A percentile compares a stretch with the other conserved stretches of the same genome.
Conservation (phyloP, 1,140 invertebrate genomes). For the Hormaphis cornu region DNA sequence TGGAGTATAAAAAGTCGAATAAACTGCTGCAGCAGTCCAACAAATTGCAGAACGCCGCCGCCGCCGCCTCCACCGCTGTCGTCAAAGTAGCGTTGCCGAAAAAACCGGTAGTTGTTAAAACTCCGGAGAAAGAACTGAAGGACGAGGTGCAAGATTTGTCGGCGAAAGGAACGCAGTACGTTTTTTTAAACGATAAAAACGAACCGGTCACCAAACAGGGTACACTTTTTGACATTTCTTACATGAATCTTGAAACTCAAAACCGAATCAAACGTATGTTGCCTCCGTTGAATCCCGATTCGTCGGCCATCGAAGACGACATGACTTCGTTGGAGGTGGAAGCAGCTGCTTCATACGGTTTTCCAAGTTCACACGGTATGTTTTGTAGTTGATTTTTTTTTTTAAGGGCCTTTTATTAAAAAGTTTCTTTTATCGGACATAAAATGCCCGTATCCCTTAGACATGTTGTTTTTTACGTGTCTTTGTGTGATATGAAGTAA, state of each 20-base stretch:
- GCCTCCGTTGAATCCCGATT: constrained; percentile 2
- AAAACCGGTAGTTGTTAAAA: constrained; percentile 18
- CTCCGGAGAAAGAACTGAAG: constrained; percentile 24
- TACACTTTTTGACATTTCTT: constrained; percentile 3
- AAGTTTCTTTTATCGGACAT: no score
- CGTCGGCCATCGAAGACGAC: constrained; percentile 1
- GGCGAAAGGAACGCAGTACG: constrained; percentile 24
- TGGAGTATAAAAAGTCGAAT: constrained; percentile 20
- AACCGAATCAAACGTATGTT: constrained; percentile 20
- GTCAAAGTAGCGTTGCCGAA: constrained; percentile 4
- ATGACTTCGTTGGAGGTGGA: constrained; percentile 15
- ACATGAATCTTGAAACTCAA: constrained; percentile 25
- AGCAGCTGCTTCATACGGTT: constrained; percentile 18
- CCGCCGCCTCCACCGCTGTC: not conserved
- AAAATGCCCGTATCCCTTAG: no score
- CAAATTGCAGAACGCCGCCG: no score
- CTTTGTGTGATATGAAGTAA: no score
- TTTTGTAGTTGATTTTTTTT: no score
- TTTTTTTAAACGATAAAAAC: constrained; percentile 22
- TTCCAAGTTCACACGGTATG: constrained; percentile 19
- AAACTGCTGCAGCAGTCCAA: not conserved
- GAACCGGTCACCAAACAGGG: constrained; percentile 16
- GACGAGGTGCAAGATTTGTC: constrained; percentile 24
- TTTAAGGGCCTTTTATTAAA: no score
- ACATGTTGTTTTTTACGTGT: no score